These are phyloP conservation scores for Petrolisthes manimaculis DNA, from an alignment of 2,888 invertebrate genomes.

Conservation along the genomic window DNA sequence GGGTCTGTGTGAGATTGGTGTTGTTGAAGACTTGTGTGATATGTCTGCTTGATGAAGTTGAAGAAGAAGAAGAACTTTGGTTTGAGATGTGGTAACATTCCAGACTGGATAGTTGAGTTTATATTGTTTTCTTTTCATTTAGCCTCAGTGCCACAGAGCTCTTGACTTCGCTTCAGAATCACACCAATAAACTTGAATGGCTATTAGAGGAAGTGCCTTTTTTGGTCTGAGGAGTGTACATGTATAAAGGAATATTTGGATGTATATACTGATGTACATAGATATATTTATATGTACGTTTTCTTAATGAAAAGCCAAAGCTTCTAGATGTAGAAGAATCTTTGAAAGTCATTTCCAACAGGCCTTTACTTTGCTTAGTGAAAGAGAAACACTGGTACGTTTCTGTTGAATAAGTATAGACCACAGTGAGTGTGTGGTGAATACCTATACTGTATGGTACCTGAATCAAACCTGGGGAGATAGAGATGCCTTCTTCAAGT, in stretches of 20 bases:
- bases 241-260: constrained; percentile 58
- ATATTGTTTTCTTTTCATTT: constrained; percentile 21
- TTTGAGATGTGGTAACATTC: constrained; percentile 53
- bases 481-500: neutral
- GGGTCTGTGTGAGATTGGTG: constrained; percentile 45
- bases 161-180: constrained; percentile 59
- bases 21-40: constrained; percentile 52
- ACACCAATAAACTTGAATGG: constrained; percentile 57
- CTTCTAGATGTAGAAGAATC: constrained; percentile 57
- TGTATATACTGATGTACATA: constrained; percentile 61
- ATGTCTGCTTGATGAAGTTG: constrained; percentile 13
- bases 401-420: constrained; percentile 7
- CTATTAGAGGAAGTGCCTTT: constrained; percentile 60
- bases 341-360: constrained; percentile 57
- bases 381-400: constrained; percentile 59
- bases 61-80: constrained; percentile 30
- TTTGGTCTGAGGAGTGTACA: constrained; percentile 53
- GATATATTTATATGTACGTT: constrained; percentile 62
- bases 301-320: constrained; percentile 59
- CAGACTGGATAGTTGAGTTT: constrained; percentile 20
- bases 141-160: constrained; percentile 60
- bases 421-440: neutral
- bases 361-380: constrained; percentile 61
- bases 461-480: neutral
- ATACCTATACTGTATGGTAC: neutral